Base-by-base conservation (phyloP, 1,140 invertebrate genomes). In the Drusus annulatus region DNA sequence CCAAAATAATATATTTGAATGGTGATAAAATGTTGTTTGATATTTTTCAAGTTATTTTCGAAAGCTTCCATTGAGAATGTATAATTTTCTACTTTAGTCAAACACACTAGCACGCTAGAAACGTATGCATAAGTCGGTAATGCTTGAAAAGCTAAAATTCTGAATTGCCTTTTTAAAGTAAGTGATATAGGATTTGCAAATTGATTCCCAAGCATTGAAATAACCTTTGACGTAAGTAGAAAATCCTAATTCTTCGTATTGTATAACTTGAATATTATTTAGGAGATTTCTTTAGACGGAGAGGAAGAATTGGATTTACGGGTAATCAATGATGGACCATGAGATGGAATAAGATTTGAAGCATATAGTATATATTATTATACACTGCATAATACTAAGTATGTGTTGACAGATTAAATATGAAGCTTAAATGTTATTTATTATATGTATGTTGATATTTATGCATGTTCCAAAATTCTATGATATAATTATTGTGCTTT, bases 131-230 rank as follows among this genome's bases (percentile, higher is more conserved):
- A 76, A 76, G 74, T 76, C 74, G 51, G 50, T 63, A 63, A 51
- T 28, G 77, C 77, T 78, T 78, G 13, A 13, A 58, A 78, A 78
- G 77, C 77, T 78, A 28, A 78, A 71, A 17, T 76, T 78, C 77
- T 78, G 58, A 78, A 78, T 78, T 78, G 77, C 77, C 77, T 78
- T 78, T 78, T 65, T 78, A 78, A 31, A 21, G 60, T 74, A 74
- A 74, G 71, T 74, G 52, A 74, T 28, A 17, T 74, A 74, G 71
- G 16, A 25, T 19, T 56, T 58, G 51, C 51, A 28, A 36, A 58
- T 54, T 54, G 50, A 74, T 74, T 74, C 71, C 71, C 51, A 56
- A 19, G 56, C 23, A 60, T 21, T 13, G 56, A 60, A 21, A 19
- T 60, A 19, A 60, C 56, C 19, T 36, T 36, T 7, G 31, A 36